Evolutionary conservation across 2,888 invertebrate species (phyloP), one percentile per base, ranked within the genome.

Genomic region (Zeuzera pyrina): DNA sequence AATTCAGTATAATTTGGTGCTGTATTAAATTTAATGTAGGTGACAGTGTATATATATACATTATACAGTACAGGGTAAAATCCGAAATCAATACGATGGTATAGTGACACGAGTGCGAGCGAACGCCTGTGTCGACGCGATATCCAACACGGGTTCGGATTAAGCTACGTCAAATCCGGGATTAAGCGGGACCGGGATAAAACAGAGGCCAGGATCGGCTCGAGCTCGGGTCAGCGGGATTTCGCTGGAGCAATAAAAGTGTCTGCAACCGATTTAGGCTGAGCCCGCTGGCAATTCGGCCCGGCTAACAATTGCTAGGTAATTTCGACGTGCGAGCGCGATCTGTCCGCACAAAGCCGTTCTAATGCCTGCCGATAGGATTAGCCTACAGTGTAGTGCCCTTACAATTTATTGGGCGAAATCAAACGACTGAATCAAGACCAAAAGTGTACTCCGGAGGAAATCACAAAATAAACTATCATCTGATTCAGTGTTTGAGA

Each of bases 61-160:
- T n/a, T n/a, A n/a, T n/a, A n/a, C 31, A 31, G 30, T 40, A 22
- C 34, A 31, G 28, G 36, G 49, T 61, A 49, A 67, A 76, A 69
- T 66, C 60, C 59, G 51, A 66, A 76, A 74, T 78, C 77, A 68
- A 74, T 79, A 76, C 60, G 69, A 47, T 43, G 47, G 52, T 52
- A 52, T 51, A 57, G 58, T 54, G 54, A 62, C 65, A 60, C 56
- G 63, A 66, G 72, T 61, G 63, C 61, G 68, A 64, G 57, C 56
- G 68, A 65, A 64, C 68, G 67, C 72, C 55, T 79, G 81, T 79
- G 81, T 73, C 76, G 79, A 76, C 86, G 87, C 85, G 87, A 86
- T 84, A 85, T 84, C 85, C 86, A 83, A 86, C 87, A 86, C 84
- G 86, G 86, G 86, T 84, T 64, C 81, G 86, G 87, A 87, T 87